phyloP scores from a whole-genome alignment of 2,113 vertebrate species.

The Rattus norvegicus region GRCr8 NC_086020.1:235540501-235541000 shows the following conservation, averaged over 20 bases:
- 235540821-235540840: constrained; percentile 1
- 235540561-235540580: not conserved
- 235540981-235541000: not conserved
- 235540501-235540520: not conserved
- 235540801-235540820: not conserved
- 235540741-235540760: not conserved
- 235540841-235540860: not conserved
- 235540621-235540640: not conserved
- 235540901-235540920: not conserved
- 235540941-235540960: not conserved
- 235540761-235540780: not conserved
- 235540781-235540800: not conserved
- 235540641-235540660: not conserved
- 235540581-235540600: not conserved
- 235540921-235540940: not conserved
- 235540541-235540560: not conserved
- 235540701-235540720: not conserved
- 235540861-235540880: constrained; percentile 37
- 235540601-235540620: not conserved
- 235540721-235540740: not conserved
- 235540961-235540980: constrained; percentile 13
- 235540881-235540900: not conserved
- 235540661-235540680: not conserved
- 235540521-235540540: not conserved
- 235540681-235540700: not conserved